Evolutionary conservation across 1,140 invertebrate genomes (phyloP), one percentile per base, ranked within the genome.

Genomic region (Sycobia sp.): DNA sequence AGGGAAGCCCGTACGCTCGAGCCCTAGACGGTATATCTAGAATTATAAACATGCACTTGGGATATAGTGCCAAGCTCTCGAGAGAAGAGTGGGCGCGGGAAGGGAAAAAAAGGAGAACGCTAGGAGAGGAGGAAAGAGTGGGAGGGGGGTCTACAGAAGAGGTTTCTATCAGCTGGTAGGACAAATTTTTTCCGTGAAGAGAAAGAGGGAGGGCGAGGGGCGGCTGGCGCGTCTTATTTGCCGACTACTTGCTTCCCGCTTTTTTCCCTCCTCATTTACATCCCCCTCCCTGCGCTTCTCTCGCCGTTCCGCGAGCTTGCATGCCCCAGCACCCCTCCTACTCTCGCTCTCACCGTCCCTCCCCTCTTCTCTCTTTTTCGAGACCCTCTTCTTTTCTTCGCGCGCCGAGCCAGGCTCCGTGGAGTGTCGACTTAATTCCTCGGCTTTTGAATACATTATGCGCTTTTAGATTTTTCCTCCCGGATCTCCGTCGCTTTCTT

Each of bases 361-460:
- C n/a, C n/a, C n/a, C n/a, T n/a, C n/a, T n/a, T n/a, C n/a, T n/a
- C n/a, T n/a, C n/a, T n/a, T n/a, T 22, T 18, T 47, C 55, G 13
- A 23, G 43, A 36, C 44, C 10, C n/a, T n/a, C n/a, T 22, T 8
- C 14, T 22, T n/a, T 11, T 3, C 22, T n/a, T 34, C 43, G 5
- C 23, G 18, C 22, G 11, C 5, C 51, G 51, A 11, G 29, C 29
- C 29, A n/a, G n/a, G n/a, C n/a, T 58, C 34, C 22, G 23, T 38
- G 5, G 34, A 61, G 60, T 56, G 60, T 50, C 60, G 60, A 49
- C 34, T 62, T 62, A 62, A 62, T 62, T 56, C 51, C 44, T 62
- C 10, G 25, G 41, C 44, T 39, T 56, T 56, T 62, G 43, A 62
- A 56, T 62, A 62, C 41, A 49, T 62, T 56, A 62, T 56, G 53